These are phyloP conservation scores for Trissoscelio sp. DNA, from an alignment of 2,888 invertebrate species.

Conservation along the genomic window DNA sequence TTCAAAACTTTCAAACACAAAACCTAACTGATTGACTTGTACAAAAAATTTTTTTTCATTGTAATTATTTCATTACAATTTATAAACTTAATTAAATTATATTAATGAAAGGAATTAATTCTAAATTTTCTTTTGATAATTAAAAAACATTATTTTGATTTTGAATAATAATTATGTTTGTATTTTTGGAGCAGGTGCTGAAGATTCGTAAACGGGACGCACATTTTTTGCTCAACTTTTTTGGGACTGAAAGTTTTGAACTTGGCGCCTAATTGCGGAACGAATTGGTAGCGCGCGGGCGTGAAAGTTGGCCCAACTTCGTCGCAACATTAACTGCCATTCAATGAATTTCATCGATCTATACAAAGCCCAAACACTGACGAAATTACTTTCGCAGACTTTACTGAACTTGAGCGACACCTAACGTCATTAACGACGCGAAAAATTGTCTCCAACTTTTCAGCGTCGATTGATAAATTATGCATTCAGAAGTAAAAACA, in stretches of 20 bases:
- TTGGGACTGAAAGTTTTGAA: constrained; percentile 40
- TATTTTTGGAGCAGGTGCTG: no score
- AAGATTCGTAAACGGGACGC: not conserved
- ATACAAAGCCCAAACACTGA: constrained; percentile 30
- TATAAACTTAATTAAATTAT: no score
- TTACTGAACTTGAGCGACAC: constrained; percentile 40
- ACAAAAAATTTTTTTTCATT: no score
- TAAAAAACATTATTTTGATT: no score
- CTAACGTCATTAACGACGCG: constrained; percentile 35
- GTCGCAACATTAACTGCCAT: constrained; percentile 50
- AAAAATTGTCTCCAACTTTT: constrained; percentile 34
- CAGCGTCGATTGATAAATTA: constrained; percentile 34
- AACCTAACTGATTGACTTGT: no score
- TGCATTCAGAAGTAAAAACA: constrained; percentile 4
- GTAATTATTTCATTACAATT: no score
- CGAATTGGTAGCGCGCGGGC: constrained; percentile 43
- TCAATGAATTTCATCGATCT: constrained; percentile 51
- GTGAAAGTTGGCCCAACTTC: constrained; percentile 57
- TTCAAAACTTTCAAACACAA: no score
- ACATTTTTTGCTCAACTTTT: no score
- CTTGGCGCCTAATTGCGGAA: constrained; percentile 49
- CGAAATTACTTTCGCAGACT: constrained; percentile 50
- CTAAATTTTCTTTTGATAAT: no score
- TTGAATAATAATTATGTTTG: no score
- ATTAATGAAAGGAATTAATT: no score